Evolutionary conservation across 2,888 invertebrate genomes (phyloP).

Genomic region (Trichogramma dendrolimi): DNA sequence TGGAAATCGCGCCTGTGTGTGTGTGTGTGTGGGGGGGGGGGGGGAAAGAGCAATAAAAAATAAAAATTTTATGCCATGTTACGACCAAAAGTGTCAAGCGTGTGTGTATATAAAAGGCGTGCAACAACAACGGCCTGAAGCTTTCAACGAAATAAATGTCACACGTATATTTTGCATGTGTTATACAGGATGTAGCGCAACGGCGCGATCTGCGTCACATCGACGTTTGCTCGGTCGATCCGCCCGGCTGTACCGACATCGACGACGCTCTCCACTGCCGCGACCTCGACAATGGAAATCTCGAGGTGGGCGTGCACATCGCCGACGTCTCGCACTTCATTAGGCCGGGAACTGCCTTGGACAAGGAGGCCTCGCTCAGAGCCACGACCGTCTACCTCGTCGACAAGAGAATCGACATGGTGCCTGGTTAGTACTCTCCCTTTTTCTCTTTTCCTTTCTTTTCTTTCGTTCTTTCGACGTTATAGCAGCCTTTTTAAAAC

Average conservation of each 20-base stretch:
- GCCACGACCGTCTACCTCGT: constrained; percentile 96
- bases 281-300: constrained; percentile 66
- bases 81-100: too few relatives aligned
- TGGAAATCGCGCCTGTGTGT: too few relatives aligned
- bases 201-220: constrained; percentile 81
- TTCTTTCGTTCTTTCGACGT: neutral
- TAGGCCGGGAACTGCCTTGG: constrained; percentile 84
- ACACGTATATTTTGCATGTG: neutral
- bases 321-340: constrained; percentile 99
- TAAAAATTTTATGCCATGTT: too few relatives aligned
- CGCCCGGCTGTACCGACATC: constrained; percentile 97
- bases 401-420: constrained; percentile 88
- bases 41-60: too few relatives aligned
- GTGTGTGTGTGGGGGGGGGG: too few relatives aligned
- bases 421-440: constrained; percentile 53
- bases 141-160: too few relatives aligned
- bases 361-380: constrained; percentile 86
- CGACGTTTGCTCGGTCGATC: constrained; percentile 92
- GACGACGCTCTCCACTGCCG: constrained; percentile 96
- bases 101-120: too few relatives aligned
- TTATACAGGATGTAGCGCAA: constrained; percentile 65
- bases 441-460: neutral
- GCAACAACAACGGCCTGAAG: too few relatives aligned
- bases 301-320: constrained; percentile 93
- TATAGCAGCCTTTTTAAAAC: too few relatives aligned